Evolutionary conservation across 2,888 invertebrate genomes (phyloP).

Genomic region (Gymnocheta viridis): DNA sequence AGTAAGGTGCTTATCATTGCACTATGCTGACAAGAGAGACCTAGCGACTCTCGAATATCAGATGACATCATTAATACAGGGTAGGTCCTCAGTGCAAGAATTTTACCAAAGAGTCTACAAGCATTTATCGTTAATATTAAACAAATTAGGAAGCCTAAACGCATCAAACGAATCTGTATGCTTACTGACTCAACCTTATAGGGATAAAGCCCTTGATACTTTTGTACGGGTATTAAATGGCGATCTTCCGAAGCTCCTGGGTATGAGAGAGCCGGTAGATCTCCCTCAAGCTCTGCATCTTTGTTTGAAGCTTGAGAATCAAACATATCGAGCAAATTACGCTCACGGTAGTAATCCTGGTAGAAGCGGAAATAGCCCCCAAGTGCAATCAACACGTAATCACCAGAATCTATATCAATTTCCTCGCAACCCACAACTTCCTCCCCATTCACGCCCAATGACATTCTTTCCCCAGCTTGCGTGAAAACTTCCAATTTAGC

Average conservation of each 20-base stretch:
- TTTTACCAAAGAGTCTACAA: background rate
- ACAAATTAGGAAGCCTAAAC: constrained; percentile 10
- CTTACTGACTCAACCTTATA: background rate
- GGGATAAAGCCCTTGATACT: constrained; percentile 1
- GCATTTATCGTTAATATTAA: background rate
- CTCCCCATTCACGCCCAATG: background rate
- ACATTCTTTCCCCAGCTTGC: constrained; percentile 24
- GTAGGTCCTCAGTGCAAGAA: background rate
- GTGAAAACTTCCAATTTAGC: constrained; percentile 6
- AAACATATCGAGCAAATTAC: constrained; percentile 7
- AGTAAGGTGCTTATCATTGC: background rate
- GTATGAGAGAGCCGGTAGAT: constrained; percentile 14
- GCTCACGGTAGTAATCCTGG: background rate
- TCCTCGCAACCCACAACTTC: constrained; percentile 5
- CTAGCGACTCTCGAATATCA: background rate
- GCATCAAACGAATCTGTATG: background rate
- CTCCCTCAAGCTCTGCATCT: constrained; percentile 1
- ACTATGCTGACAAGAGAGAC: background rate
- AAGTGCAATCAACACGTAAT: constrained; percentile 1
- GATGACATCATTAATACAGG: background rate
- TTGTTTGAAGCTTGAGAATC: constrained; percentile 1
- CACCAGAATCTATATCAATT: background rate
- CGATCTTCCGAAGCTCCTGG: constrained; percentile 3
- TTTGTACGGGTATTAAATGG: constrained; percentile 24
- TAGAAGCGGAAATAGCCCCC: background rate